Percentiles rank a stretch among this genome's conserved stretches.
These are phyloP conservation scores for Chrysochloris asiatica DNA, from an alignment of 2,113 vertebrate species.

Conservation along the genomic window DNA sequence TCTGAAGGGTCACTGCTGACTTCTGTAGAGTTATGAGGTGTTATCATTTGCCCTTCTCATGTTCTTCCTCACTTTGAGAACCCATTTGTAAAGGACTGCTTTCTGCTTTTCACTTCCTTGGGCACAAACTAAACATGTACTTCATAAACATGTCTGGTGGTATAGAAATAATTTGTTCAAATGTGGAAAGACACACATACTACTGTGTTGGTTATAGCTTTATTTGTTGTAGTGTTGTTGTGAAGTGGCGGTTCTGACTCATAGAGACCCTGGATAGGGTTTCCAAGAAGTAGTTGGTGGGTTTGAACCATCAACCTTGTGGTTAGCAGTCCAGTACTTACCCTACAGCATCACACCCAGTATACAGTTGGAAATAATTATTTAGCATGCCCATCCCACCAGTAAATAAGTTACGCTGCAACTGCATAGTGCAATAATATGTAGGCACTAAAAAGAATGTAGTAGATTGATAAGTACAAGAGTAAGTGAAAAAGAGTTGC, in stretches of 20 bases:
- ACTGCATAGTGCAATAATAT: accelerated
- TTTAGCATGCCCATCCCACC: accelerated
- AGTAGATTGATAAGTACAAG: no score
- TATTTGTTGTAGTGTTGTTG: background rate
- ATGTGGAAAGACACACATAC: accelerated
- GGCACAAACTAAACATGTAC: background rate
- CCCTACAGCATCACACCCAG: no score
- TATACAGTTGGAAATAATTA: background rate
- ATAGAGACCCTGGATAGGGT: no score
- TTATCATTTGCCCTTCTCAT: background rate
- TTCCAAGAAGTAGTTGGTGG: no score
- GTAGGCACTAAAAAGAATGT: background rate
- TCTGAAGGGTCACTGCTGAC: background rate
- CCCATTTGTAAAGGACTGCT: background rate
- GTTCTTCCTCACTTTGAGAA: background rate
- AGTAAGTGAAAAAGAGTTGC: no score
- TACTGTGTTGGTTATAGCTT: background rate
- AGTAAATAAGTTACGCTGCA: no score
- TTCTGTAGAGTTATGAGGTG: background rate
- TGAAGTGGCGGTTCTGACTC: no score
- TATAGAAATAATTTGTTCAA: background rate
- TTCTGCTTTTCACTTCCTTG: background rate
- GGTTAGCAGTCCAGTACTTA: no score
- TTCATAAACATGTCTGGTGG: background rate
- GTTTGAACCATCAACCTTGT: no score